Evolutionary conservation across 2,113 vertebrate genomes (phyloP), one percentile per base, ranked within the genome.

Genomic region (Larimichthys polyactis): DNA sequence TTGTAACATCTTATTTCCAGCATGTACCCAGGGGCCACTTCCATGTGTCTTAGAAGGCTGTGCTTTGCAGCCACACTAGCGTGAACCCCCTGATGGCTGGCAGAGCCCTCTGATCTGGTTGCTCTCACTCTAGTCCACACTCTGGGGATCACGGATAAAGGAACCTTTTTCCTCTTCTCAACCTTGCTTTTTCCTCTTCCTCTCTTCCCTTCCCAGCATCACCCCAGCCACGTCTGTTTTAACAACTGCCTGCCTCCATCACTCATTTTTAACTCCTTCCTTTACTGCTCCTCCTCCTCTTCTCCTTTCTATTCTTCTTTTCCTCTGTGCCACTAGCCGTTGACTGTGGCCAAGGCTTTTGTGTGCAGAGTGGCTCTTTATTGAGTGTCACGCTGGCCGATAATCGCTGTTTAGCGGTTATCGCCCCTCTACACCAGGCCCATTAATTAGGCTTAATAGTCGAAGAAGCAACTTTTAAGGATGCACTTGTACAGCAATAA

Each of bases 391-490:
- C 72, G 81, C 84, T 44, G 84, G 81, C 87, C 83, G 83, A 91
- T 85, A 91, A 92, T 91, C 87, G 79, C 90, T 89, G 86, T 87
- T 90, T 82, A 90, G 89, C 65, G 81, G 87, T 93, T 93, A 94
- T 95, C 92, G 79, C 87, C 78, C 71, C 74, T 90, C 87, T 90
- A 91, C 90, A 92, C 93, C 92, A 89, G 82, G 91, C 82, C 76
- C 70, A 93, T 93, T 95, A 94, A 95, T 95, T 94, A 95, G 89
- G 88, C 89, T 91, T 93, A 94, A 94, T 94, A 90, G 92, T 90
- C 84, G 69, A 87, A 89, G 84, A 91, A 85, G 88, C 88, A 90
- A 90, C 91, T 92, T 93, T 92, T 87, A 93, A 92, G 86, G 92
- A 91, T 59, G 68, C 89, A 82, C 90, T 85, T 79, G 79, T 81